These are phyloP conservation scores for Hippolais icterina DNA, from an alignment of 2,113 vertebrate species.

Conservation along the genomic window DNA sequence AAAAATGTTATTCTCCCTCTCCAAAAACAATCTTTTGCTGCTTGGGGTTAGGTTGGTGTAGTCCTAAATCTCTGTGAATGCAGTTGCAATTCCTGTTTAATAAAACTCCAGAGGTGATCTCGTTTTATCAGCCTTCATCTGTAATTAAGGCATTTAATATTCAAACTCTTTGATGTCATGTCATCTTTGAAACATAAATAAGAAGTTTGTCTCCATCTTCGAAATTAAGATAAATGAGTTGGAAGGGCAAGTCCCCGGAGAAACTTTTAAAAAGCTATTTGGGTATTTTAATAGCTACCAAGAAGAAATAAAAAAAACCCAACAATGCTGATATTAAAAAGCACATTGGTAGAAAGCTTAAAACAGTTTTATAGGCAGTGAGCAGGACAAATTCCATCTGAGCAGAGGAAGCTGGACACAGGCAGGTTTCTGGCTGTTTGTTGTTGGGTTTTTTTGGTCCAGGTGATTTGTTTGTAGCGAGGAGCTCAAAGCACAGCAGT, in stretches of 20 bases:
- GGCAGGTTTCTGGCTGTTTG: not conserved
- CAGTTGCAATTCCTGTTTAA: slow-evolving; percentile 57
- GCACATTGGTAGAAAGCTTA: not conserved
- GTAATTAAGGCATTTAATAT: slow-evolving; percentile 69
- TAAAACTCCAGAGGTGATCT: slow-evolving; percentile 58
- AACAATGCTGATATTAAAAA: not conserved
- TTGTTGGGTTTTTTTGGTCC: not conserved
- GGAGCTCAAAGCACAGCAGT: not conserved
- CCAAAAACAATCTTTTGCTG: slow-evolving; percentile 40
- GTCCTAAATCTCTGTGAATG: slow-evolving; percentile 24
- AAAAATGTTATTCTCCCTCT: slow-evolving; percentile 56
- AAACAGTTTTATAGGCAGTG: not conserved
- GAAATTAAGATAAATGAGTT: slow-evolving; percentile 60
- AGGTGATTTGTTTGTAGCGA: slow-evolving; percentile 8
- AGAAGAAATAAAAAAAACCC: not conserved
- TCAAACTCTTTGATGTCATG: slow-evolving; percentile 64
- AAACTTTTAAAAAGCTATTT: slow-evolving; percentile 29
- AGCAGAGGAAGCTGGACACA: not conserved
- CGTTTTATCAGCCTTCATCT: slow-evolving; percentile 55
- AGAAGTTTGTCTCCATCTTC: slow-evolving; percentile 62
- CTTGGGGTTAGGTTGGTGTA: not conserved
- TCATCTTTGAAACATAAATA: slow-evolving; percentile 66
- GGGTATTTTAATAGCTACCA: slow-evolving; percentile 14
- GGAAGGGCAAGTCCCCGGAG: slow-evolving; percentile 26
- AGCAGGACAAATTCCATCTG: not conserved